Conservation (phyloP, 1,140 invertebrate genomes). For the Drosophila ambigua region DNA sequence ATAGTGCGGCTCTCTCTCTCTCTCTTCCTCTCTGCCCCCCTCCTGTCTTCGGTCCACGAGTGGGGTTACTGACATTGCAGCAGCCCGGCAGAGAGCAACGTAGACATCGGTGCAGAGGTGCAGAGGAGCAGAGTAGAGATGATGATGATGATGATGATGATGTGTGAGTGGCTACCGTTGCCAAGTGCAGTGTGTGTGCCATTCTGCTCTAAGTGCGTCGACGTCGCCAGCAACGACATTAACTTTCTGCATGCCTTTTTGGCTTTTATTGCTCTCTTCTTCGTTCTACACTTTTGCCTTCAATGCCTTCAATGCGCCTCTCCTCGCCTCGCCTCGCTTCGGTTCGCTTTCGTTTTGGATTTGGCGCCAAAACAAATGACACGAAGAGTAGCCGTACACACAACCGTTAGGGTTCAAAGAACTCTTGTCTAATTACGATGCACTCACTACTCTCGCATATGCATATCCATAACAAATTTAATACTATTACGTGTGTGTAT, state of each 20-base stretch:
- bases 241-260: conserved; percentile 48
- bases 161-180: conserved; percentile 32
- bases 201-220: no score
- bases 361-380: conserved; percentile 76
- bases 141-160: conserved; percentile 1
- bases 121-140: neutral
- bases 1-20: conserved; percentile 9
- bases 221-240: conserved; percentile 24
- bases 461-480: conserved; percentile 61
- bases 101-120: conserved; percentile 20
- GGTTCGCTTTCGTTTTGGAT: conserved; percentile 56
- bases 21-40: neutral
- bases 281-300: conserved; percentile 44
- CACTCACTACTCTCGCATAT: conserved; percentile 19
- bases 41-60: conserved; percentile 56
- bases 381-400: conserved; percentile 6
- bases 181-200: conserved; percentile 32
- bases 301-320: no score
- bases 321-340: no score
- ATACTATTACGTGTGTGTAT: conserved; percentile 1
- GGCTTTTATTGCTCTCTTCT: conserved; percentile 23
- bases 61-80: conserved; percentile 82
- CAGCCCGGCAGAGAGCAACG: conserved; percentile 51
- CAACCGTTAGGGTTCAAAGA: conserved; percentile 76
- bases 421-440: conserved; percentile 73